Percentiles rank a stretch among this genome's conserved stretches.
Conservation (phyloP, 2,888 invertebrate genomes). For the Nemurella pictetii region DNA sequence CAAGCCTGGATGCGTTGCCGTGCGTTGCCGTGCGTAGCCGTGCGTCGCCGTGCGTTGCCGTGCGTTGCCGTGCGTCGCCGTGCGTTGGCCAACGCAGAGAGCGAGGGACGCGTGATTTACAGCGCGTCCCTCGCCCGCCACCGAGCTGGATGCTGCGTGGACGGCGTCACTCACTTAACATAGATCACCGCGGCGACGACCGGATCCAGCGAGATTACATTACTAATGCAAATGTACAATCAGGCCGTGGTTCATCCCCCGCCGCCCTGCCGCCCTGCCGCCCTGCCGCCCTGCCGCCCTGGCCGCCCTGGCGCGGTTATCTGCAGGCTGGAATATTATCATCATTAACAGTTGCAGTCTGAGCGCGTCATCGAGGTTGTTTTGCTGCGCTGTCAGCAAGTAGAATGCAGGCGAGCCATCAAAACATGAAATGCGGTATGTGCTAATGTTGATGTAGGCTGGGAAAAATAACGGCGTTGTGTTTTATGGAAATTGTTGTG, state of each 20-base stretch:
- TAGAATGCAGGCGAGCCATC: too few relatives aligned
- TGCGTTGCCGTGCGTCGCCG: too few relatives aligned
- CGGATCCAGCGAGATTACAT: constrained; percentile 25
- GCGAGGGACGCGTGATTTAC: constrained; percentile 1
- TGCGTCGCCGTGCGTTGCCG: too few relatives aligned
- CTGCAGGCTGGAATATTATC: constrained; percentile 11
- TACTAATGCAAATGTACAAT: constrained; percentile 30
- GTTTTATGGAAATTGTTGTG: too few relatives aligned
- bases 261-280: neutral
- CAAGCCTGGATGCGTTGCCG: too few relatives aligned
- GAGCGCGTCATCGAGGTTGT: neutral
- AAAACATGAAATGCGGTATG: too few relatives aligned
- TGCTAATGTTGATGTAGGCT: too few relatives aligned
- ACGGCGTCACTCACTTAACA: constrained; percentile 24
- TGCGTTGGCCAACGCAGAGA: too few relatives aligned
- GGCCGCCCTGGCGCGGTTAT: neutral
- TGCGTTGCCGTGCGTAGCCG: too few relatives aligned
- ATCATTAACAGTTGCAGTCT: neutral
- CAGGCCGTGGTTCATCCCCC: too few relatives aligned
- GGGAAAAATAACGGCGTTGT: too few relatives aligned
- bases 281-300: neutral
- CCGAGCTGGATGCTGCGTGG: neutral
- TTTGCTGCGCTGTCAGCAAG: too few relatives aligned
- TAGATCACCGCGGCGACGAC: neutral
- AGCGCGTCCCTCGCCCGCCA: neutral